These are phyloP conservation scores for Aplocera efformata DNA, from an alignment of 2,888 invertebrate species.

Conservation along the genomic window DNA sequence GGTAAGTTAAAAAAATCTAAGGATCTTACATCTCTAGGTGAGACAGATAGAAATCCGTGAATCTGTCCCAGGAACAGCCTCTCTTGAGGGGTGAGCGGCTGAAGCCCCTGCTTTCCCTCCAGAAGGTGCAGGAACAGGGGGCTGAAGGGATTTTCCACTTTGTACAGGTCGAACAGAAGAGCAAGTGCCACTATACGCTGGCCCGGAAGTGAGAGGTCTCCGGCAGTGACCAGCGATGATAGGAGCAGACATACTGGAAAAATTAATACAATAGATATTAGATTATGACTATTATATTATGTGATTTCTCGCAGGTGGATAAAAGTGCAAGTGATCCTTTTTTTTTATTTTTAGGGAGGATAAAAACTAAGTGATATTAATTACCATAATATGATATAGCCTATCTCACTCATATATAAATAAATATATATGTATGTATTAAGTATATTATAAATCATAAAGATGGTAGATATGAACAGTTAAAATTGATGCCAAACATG, in stretches of 20 bases:
- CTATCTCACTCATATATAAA: no score
- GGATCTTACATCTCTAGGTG: slow-evolving; percentile 84
- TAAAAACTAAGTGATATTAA: no score
- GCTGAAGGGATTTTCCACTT: slow-evolving; percentile 68
- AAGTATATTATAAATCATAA: no score
- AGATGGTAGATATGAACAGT: no score
- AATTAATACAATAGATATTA: no score
- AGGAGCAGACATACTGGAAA: slow-evolving; percentile 68
- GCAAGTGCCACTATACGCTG: slow-evolving; percentile 70
- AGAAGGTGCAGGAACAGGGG: slow-evolving; percentile 63
- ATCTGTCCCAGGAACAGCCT: slow-evolving; percentile 86
- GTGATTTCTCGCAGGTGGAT: no score
- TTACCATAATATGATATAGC: no score
- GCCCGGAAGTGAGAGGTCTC: slow-evolving; percentile 69
- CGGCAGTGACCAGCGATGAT: slow-evolving; percentile 67
- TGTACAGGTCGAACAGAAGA: slow-evolving; percentile 66
- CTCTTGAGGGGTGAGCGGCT: slow-evolving; percentile 78
- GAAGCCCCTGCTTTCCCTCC: slow-evolving; percentile 63
- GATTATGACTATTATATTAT: no score
- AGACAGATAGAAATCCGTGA: slow-evolving; percentile 83
- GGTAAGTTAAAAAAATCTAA: slow-evolving; percentile 1
- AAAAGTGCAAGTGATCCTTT: no score
- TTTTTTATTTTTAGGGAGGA: no score
- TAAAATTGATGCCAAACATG: neutral
- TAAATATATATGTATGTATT: no score